phyloP scores from a whole-genome alignment of 2,888 invertebrate species.

The Tetramorium bicarinatum region DNA sequence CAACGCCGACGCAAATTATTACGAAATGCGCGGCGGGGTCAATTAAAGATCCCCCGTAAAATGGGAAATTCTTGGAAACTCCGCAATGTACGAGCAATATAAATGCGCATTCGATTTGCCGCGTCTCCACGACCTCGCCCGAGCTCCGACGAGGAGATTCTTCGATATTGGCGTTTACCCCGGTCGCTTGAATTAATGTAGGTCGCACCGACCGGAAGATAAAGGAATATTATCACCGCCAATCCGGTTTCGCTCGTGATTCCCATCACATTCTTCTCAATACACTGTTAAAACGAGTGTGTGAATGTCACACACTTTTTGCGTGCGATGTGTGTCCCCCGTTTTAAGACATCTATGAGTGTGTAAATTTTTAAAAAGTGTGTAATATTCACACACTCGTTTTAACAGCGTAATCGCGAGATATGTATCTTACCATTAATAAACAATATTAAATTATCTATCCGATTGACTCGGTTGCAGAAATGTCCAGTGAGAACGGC shows the following conservation, averaged over 20 bases:
- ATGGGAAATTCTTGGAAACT: conserved; percentile 62
- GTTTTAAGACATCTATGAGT: too few species aligned
- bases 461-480: not conserved
- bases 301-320: too few species aligned
- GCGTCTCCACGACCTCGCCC: conserved; percentile 27
- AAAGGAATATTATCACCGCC: conserved; percentile 54
- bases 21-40: conserved; percentile 55
- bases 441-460: conserved; percentile 33
- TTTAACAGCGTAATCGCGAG: not conserved
- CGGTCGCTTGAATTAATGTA: conserved; percentile 59
- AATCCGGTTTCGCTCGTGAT: conserved; percentile 37
- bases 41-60: conserved; percentile 63
- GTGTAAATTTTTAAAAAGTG: too few species aligned
- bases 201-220: conserved; percentile 55
- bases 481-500: not conserved
- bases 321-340: too few species aligned
- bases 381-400: too few species aligned
- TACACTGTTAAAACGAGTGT: too few species aligned
- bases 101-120: conserved; percentile 67
- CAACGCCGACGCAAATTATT: conserved; percentile 25
- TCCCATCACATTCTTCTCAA: conserved; percentile 26
- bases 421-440: not conserved
- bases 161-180: conserved; percentile 64
- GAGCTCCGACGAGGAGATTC: conserved; percentile 40
- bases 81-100: conserved; percentile 61